Conservation (phyloP, 2,113 vertebrate genomes). For the Puntigrus tetrazona region DNA sequence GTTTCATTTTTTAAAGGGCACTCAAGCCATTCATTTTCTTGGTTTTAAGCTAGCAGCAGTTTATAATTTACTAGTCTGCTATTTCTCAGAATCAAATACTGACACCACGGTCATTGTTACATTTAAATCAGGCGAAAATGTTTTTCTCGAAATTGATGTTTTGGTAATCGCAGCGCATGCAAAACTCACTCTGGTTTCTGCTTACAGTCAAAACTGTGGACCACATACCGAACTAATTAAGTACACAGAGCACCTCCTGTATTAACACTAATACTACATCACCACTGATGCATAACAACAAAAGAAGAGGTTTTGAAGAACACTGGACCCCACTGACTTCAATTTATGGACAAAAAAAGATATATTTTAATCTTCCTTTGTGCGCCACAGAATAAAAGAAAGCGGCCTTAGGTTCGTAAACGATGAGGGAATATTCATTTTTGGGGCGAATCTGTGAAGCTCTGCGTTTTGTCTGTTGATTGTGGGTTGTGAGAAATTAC, state of each 20-base stretch:
- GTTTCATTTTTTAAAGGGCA: neutral
- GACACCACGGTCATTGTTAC: neutral
- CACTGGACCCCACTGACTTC: neutral
- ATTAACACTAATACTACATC: neutral
- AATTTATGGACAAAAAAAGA: neutral
- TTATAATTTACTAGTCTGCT: neutral
- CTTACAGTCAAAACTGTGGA: neutral
- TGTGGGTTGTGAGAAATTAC: neutral
- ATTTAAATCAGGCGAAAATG: neutral
- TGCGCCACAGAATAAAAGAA: neutral
- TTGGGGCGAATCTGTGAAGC: neutral
- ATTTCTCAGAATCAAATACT: constrained; percentile 8
- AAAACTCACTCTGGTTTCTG: neutral
- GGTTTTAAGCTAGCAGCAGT: neutral
- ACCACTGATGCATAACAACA: constrained; percentile 12
- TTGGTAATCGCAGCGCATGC: neutral
- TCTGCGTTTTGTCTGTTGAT: neutral
- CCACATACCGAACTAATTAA: neutral
- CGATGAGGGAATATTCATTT: neutral
- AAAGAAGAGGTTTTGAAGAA: neutral
- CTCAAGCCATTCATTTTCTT: neutral
- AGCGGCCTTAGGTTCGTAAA: neutral
- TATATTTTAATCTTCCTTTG: neutral
- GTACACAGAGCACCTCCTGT: neutral
- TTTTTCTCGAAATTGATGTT: neutral